Evolutionary conservation across 2,888 invertebrate genomes (phyloP).

Genomic region (Nomada goodeniana): DNA sequence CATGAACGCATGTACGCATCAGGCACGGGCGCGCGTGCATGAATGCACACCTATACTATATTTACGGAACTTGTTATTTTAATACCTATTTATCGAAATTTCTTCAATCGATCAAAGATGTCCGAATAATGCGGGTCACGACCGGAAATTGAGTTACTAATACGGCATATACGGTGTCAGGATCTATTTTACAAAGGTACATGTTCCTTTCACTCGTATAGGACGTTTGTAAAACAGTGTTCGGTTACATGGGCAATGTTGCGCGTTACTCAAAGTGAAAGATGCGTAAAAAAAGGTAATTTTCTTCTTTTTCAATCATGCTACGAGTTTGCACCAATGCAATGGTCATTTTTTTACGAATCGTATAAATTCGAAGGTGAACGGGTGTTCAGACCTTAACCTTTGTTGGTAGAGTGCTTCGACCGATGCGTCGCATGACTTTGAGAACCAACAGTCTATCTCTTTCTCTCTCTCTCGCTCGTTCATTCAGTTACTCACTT

Average conservation of each 20-base stretch:
- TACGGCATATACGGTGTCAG: slow-evolving; percentile 8
- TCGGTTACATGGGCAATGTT: slow-evolving; percentile 16
- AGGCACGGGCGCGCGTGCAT: slow-evolving; percentile 55
- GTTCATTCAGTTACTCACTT: slow-evolving; percentile 55
- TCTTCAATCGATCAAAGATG: slow-evolving; percentile 29
- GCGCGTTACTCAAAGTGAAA: slow-evolving; percentile 51
- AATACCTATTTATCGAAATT: slow-evolving; percentile 29
- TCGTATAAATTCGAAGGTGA: slow-evolving; percentile 57
- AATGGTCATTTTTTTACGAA: slow-evolving; percentile 42
- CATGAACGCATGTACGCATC: slow-evolving; percentile 49
- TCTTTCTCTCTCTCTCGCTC: slow-evolving; percentile 33
- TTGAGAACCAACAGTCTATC: slow-evolving; percentile 59
- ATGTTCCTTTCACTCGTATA: slow-evolving; percentile 35
- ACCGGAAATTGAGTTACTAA: slow-evolving; percentile 28
- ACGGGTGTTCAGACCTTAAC: slow-evolving; percentile 65
- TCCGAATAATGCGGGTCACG: slow-evolving; percentile 27
- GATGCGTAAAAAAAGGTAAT: slow-evolving; percentile 46
- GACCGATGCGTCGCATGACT: slow-evolving; percentile 68
- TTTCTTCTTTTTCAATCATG: slow-evolving; percentile 41
- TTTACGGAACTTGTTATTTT: slow-evolving; percentile 50
- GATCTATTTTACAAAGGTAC: slow-evolving; percentile 37
- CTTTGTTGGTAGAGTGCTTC: slow-evolving; percentile 65
- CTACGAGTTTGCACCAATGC: slow-evolving; percentile 17
- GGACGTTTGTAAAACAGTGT: slow-evolving; percentile 24
- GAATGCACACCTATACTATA: slow-evolving; percentile 53